Base-by-base conservation (phyloP, 1,140 invertebrate species). In the Phocides pigmalion region DNA sequence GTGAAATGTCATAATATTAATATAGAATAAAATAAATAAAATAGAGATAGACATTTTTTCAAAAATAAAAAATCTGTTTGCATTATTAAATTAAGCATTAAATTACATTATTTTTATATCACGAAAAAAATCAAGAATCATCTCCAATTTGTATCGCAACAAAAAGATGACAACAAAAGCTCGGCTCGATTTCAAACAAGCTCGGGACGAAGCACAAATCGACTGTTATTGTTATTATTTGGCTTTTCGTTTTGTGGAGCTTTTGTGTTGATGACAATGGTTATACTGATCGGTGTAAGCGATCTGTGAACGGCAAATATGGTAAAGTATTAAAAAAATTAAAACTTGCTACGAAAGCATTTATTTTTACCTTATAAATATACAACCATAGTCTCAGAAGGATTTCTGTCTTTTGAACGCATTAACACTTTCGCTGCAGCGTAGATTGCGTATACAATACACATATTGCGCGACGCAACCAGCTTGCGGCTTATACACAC, bases 171-270 rank as follows among this genome's bases (percentile, higher is more conserved):
- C 41, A 46, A 58, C 54, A 46, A 58, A 42, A 28, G 54, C 32
- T 35, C 54, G 54, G 54, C 41, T 58, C 54, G 41, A 11, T 58
- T 58, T 58, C 54, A 58, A 58, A 46, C 41, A 58, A 56, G n/a
- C 32, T 35, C 4, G 0, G 32, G 8, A 35, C 32, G 3, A 12
- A 35, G 53, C 39, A 42, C 37, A 28, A 42, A 56, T 41, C 51
- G 35, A 14, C 20, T 22, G 53, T 56, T 58, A 41, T 44, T 58
- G 17, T 58, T 58, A 28, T 58, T 58, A 58, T 58, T 58, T 58
- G 12, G 54, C 41, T 46, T 42, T 16, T 58, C 41, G 39, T 58
- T 58, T 46, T 58, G 54, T 58, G 41, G 15, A 46, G 20, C 54
- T 58, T 58, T 58, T 58, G 54, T 58, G 39, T 46, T 20, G 37